phyloP scores from a whole-genome alignment of 2,888 invertebrate genomes.

The Acrocyrtus sp. region DNA sequence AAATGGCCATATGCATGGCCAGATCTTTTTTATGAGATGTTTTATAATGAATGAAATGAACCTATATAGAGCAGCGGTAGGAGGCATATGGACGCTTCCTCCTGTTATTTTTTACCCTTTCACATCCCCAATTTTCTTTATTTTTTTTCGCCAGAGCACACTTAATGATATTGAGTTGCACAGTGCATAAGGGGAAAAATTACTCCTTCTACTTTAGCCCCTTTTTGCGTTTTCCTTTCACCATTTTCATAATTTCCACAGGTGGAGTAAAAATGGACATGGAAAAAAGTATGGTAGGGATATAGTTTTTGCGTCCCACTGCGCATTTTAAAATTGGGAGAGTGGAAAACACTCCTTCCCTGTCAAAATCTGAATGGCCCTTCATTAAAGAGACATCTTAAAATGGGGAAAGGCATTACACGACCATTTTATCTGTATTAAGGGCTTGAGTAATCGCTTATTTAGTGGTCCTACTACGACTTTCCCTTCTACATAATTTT shows the following conservation, averaged over 20 bases:
- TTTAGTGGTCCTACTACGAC: conserved; percentile 25
- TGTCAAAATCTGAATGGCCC: conserved; percentile 21
- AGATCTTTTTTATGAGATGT: too few species aligned
- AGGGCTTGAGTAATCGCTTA: conserved; percentile 13
- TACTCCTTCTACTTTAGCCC: background rate
- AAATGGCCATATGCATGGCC: too few species aligned
- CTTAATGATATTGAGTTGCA: too few species aligned
- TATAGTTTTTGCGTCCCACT: background rate
- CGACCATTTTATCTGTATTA: conserved; percentile 30
- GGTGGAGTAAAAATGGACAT: background rate
- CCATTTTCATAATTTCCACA: background rate
- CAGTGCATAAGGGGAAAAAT: background rate
- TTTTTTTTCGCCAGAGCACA: too few species aligned
- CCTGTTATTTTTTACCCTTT: too few species aligned
- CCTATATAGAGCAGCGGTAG: too few species aligned
- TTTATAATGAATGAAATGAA: too few species aligned
- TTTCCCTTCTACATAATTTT: conserved; percentile 20
- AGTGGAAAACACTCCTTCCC: background rate
- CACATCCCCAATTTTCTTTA: too few species aligned
- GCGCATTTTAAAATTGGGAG: background rate
- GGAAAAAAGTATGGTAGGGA: background rate
- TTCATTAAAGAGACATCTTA: conserved; percentile 17
- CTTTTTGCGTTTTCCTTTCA: background rate
- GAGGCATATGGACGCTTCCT: too few species aligned
- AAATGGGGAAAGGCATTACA: conserved; percentile 17